Conservation (phyloP, 2,888 invertebrate species). For the Allacma fusca region DNA sequence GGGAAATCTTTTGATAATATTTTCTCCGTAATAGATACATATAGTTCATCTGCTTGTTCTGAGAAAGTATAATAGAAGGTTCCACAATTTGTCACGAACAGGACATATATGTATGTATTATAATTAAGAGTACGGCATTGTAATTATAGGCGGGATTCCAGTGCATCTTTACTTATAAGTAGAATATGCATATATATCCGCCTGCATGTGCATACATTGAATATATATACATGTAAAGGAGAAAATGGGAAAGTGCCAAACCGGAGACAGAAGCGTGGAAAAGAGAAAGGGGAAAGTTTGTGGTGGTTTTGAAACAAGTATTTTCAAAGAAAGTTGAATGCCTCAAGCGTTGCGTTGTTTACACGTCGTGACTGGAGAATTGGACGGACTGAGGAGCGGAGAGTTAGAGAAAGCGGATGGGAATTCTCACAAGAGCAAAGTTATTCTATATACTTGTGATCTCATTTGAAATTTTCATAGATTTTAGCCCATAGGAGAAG, state of each 20-base stretch:
- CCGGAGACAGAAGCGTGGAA: conserved; percentile 7
- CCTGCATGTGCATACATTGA: too few species aligned
- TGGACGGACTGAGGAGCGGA: background rate
- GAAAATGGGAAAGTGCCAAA: background rate
- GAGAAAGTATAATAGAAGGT: too few species aligned
- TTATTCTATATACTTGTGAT: conserved; percentile 25
- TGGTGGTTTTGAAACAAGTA: conserved; percentile 10
- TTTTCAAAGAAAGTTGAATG: conserved; percentile 9
- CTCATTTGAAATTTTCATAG: conserved; percentile 35
- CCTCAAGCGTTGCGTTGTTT: conserved; percentile 10
- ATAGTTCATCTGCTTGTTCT: too few species aligned
- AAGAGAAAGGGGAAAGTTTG: background rate
- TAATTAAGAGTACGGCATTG: too few species aligned
- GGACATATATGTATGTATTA: too few species aligned
- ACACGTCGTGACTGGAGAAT: conserved; percentile 16
- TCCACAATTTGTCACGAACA: too few species aligned
- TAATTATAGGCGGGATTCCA: too few species aligned
- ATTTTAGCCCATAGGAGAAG: conserved; percentile 32
- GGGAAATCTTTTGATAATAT: too few species aligned
- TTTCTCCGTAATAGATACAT: too few species aligned
- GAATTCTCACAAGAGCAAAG: conserved; percentile 9
- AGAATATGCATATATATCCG: too few species aligned
- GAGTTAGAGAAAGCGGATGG: background rate
- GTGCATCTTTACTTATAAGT: too few species aligned
- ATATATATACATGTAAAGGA: too few species aligned